Base-by-base conservation (phyloP, 2,113 vertebrate genomes). In the Crypturellus undulatus region DNA sequence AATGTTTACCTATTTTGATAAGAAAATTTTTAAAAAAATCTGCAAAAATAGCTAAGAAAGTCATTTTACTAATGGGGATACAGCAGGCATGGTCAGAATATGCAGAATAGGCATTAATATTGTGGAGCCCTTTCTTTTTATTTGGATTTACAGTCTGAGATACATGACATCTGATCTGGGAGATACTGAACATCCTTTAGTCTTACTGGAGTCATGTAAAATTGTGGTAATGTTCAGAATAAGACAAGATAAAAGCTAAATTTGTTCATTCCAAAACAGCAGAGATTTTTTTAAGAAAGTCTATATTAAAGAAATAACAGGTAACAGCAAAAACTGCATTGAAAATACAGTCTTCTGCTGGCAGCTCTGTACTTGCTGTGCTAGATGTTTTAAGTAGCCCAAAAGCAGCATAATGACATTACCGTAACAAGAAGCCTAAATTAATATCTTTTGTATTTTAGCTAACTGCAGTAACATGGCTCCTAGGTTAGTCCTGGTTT, bases 391-490 rank as follows among this genome's bases (percentile, higher is more conserved):
- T n/a, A 60, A 71, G n/a, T 51, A 36, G n/a, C 59, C n/a, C 36
- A 69, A 67, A 70, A 81, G 70, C 70, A 54, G 43, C 19, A 2
- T 54, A 71, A 54, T 25, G 56, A 43, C 38, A 34, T 26, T 45
- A 59, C 43, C 0, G 2, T 64, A 65, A 10, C 49, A 34, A 4
- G 4, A 1, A 85, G n/a, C 13, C 58, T n/a, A 32, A 52, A 17
- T 30, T 59, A 70, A 59, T 24, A 8, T 0, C 22, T 17, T 4
- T 76, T 81, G 28, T 8, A 24, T 54, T 51, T 47, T 52, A 19
- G 20, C 19, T 60, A 76, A 51, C 36, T 18, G 42, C 62, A 64
- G 80, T 30, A 13, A 22, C 10, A 25, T 1, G 10, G 51, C 6
- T 70, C 32, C 42, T 63, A 69, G 12, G n/a, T 72, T 67, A 83